Evolutionary conservation across 2,888 invertebrate species (phyloP).

Genomic region (Andrena camellia): DNA sequence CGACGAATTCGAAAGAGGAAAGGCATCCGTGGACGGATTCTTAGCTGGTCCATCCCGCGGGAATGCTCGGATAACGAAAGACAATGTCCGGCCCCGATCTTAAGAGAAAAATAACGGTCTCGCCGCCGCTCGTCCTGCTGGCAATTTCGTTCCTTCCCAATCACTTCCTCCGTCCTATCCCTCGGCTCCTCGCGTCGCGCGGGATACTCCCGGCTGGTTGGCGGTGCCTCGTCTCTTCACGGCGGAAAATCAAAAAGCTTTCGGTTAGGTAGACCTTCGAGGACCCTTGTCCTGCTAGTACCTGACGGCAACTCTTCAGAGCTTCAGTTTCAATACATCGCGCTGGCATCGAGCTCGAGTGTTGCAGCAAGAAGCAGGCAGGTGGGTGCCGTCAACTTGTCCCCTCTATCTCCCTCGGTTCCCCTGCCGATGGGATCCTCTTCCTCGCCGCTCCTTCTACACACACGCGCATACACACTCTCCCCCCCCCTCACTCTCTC

Average conservation of each 20-base stretch:
- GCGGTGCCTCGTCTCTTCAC: slow-evolving; percentile 32
- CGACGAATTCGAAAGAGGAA: slow-evolving; percentile 11
- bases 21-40: slow-evolving; percentile 19
- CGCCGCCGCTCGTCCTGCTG: slow-evolving; percentile 20
- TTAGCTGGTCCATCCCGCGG: slow-evolving; percentile 26
- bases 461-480: no score
- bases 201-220: slow-evolving; percentile 19
- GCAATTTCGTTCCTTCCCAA: slow-evolving; percentile 27
- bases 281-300: slow-evolving; percentile 71
- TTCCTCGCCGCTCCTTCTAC: slow-evolving; percentile 33
- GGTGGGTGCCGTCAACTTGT: slow-evolving; percentile 62
- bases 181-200: slow-evolving; percentile 11
- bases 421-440: background rate
- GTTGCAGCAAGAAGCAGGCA: slow-evolving; percentile 68
- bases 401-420: slow-evolving; percentile 66
- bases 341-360: slow-evolving; percentile 70
- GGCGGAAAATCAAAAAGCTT: slow-evolving; percentile 67
- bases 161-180: background rate
- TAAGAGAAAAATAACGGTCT: slow-evolving; percentile 48
- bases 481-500: no score
- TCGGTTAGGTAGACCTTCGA: slow-evolving; percentile 70
- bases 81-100: slow-evolving; percentile 38
- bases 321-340: slow-evolving; percentile 69
- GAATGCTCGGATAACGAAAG: slow-evolving; percentile 49
- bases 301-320: slow-evolving; percentile 66